Conservation (phyloP, 2,797 vertebrate genomes). For the Carapus acus region DNA sequence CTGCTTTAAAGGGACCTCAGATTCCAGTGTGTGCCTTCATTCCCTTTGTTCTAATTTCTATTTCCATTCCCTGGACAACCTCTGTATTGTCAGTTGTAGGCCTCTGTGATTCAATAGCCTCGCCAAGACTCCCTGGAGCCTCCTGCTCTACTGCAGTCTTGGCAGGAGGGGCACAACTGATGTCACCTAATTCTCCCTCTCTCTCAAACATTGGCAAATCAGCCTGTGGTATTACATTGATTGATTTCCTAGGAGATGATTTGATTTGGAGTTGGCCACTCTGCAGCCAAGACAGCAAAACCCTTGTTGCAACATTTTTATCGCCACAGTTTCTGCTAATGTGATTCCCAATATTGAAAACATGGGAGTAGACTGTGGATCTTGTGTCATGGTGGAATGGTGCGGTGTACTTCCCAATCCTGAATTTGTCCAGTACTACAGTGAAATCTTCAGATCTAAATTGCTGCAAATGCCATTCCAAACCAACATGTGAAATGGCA, state of each 20-base stretch:
- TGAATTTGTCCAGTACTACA: too few species aligned
- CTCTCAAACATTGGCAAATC: constrained; percentile 24
- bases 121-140: constrained; percentile 49
- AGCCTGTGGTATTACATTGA: constrained; percentile 22
- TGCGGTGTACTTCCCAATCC: too few species aligned
- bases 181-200: constrained; percentile 31
- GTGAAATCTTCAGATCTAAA: too few species aligned
- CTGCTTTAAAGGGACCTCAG: constrained; percentile 22
- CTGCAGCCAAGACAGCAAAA: constrained; percentile 11
- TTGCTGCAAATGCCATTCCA: too few species aligned
- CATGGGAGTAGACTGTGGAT: background rate
- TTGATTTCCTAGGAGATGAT: constrained; percentile 33
- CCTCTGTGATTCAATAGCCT: constrained; percentile 55
- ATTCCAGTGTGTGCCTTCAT: constrained; percentile 46
- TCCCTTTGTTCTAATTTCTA: constrained; percentile 68
- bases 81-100: constrained; percentile 57
- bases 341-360: constrained; percentile 8
- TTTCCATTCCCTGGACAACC: constrained; percentile 62
- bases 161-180: constrained; percentile 32
- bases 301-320: constrained; percentile 5
- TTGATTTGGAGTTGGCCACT: constrained; percentile 28
- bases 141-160: constrained; percentile 38
- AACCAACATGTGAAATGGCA: too few species aligned
- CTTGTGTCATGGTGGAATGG: too few species aligned
- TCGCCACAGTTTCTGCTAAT: constrained; percentile 15